These are phyloP conservation scores for Macrobrachium rosenbergii DNA, from an alignment of 1,140 invertebrate genomes.

Conservation along the genomic window DNA sequence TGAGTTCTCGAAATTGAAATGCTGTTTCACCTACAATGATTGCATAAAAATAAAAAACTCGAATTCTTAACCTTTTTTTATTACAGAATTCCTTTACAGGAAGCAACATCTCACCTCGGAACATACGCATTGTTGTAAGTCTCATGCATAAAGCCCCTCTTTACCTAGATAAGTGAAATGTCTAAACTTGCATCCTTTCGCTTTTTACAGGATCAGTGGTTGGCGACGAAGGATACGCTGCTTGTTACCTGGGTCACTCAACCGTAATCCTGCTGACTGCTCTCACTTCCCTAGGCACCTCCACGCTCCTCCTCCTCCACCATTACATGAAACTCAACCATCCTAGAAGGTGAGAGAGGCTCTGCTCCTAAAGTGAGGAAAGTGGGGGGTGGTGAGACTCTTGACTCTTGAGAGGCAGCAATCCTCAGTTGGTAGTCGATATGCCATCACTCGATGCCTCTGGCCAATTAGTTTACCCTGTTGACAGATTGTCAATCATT, in stretches of 20 bases:
- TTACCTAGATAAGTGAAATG: neutral
- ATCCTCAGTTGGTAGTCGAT: no score
- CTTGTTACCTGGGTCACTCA: slow-evolving; percentile 63
- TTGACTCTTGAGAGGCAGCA: neutral
- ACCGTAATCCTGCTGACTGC: slow-evolving; percentile 55
- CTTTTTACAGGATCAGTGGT: slow-evolving; percentile 48
- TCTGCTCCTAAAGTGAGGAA: slow-evolving; percentile 6
- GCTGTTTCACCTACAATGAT: no score
- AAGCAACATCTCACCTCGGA: no score
- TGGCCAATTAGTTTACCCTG: no score
- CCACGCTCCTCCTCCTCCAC: slow-evolving; percentile 61
- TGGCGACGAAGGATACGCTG: slow-evolving; percentile 53
- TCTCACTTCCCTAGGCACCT: slow-evolving; percentile 57
- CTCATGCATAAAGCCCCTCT: neutral
- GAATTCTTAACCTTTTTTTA: neutral
- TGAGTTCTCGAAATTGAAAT: no score
- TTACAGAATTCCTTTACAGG: no score
- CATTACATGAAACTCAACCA: slow-evolving; percentile 58
- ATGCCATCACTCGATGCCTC: no score
- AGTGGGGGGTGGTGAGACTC: no score
- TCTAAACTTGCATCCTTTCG: neutral
- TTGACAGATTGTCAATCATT: neutral
- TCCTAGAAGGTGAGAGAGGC: slow-evolving; percentile 40
- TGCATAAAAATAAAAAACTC: no score
- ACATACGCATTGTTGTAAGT: neutral